Conservation (phyloP, 2,797 vertebrate genomes). For the Chelidonichthys spinosus region DNA sequence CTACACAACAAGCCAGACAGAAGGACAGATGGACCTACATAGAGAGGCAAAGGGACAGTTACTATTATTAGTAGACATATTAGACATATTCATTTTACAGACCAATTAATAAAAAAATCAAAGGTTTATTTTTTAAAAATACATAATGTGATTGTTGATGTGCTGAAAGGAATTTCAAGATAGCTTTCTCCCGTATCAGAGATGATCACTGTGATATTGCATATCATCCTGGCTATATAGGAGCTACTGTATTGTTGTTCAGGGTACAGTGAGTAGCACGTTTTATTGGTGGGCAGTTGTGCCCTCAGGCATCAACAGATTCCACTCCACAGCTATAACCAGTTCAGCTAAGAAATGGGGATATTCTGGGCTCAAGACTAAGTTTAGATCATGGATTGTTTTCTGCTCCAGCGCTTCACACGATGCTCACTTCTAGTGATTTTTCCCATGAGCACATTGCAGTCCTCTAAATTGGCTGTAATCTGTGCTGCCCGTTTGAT, state of each 20-base stretch:
- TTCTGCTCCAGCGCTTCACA: slow-evolving; percentile 56
- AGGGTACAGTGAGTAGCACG: slow-evolving; percentile 34
- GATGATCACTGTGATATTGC: slow-evolving; percentile 14
- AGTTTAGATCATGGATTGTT: slow-evolving; percentile 56
- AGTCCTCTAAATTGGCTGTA: slow-evolving; percentile 55
- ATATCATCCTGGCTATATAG: slow-evolving; percentile 2
- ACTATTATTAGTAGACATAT: not conserved
- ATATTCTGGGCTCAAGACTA: slow-evolving; percentile 47
- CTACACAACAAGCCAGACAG: slow-evolving; percentile 57
- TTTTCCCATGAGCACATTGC: slow-evolving; percentile 50
- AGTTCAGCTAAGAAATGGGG: slow-evolving; percentile 43
- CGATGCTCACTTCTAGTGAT: slow-evolving; percentile 41
- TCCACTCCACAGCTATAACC: slow-evolving; percentile 50
- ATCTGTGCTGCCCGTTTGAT: slow-evolving; percentile 51
- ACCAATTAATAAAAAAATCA: not conserved
- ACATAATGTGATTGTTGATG: not conserved
- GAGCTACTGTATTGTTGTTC: slow-evolving; percentile 36
- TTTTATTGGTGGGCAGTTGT: slow-evolving; percentile 45
- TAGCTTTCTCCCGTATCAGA: not conserved
- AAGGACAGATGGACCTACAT: slow-evolving; percentile 49
- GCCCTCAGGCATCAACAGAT: slow-evolving; percentile 42
- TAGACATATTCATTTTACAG: slow-evolving; percentile 12
- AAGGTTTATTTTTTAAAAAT: not conserved
- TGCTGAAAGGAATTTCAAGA: not conserved
- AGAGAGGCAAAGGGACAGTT: slow-evolving; percentile 36